These are phyloP conservation scores for Gerris buenoi DNA, from an alignment of 1,140 invertebrate species.

Conservation along the genomic window DNA sequence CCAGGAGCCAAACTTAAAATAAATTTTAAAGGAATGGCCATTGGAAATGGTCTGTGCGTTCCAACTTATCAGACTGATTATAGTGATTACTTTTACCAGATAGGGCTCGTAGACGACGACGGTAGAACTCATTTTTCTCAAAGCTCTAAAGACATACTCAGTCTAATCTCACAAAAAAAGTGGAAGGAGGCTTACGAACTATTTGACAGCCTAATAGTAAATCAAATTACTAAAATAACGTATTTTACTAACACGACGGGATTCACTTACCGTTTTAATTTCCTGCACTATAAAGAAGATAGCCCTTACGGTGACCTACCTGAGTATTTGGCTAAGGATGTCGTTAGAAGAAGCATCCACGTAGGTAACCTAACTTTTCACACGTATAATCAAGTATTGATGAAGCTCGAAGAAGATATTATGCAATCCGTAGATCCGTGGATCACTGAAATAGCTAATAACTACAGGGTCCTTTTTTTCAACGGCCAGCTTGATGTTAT, in stretches of 20 bases:
- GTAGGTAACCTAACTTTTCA: constrained; percentile 50
- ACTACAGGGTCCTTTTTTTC: constrained; percentile 62
- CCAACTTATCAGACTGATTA: constrained; percentile 61
- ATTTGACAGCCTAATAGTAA: background rate
- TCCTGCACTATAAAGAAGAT: constrained; percentile 31
- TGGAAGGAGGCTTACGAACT: background rate
- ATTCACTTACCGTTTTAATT: constrained; percentile 63
- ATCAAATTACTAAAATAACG: background rate
- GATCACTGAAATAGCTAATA: constrained; percentile 47
- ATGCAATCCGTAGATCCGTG: constrained; percentile 66
- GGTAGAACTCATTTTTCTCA: constrained; percentile 25
- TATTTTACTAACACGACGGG: constrained; percentile 49
- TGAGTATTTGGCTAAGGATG: constrained; percentile 38
- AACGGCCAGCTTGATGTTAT: constrained; percentile 75
- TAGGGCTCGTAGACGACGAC: constrained; percentile 36
- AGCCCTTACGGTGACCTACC: constrained; percentile 24
- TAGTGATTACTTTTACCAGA: constrained; percentile 61
- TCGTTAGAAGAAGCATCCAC: constrained; percentile 45
- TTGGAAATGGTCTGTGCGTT: constrained; percentile 73
- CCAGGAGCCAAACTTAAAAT: constrained; percentile 36
- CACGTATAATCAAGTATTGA: constrained; percentile 39
- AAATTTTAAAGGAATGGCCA: constrained; percentile 50
- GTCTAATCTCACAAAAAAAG: background rate
- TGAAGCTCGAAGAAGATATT: constrained; percentile 55
- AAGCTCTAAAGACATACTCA: constrained; percentile 2